Evolutionary conservation across 2,888 invertebrate genomes (phyloP).

Genomic region (Diarsia mendica): DNA sequence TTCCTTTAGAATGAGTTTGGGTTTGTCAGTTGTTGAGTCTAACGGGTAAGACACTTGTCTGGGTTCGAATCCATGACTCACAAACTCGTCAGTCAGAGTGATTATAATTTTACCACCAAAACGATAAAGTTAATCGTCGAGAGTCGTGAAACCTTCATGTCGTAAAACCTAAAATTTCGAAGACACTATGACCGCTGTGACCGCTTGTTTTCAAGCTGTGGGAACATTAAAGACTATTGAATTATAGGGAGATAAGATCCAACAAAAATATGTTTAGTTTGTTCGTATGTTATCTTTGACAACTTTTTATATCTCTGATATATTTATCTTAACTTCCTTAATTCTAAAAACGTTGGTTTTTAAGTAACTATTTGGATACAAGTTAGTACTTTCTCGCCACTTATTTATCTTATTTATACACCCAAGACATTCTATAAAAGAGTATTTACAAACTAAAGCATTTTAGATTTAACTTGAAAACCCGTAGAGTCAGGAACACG

Average conservation of each 20-base stretch:
- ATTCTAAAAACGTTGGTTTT: not conserved
- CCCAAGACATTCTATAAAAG: not conserved
- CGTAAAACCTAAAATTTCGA: not conserved
- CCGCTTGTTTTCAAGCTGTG: not conserved
- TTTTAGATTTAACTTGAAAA: slow-evolving; percentile 42
- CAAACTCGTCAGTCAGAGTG: not conserved
- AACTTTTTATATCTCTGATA: not conserved
- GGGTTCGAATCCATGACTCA: not conserved
- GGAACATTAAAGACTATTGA: not conserved
- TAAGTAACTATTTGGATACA: not conserved
- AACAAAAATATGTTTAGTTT: not conserved
- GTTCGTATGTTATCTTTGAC: not conserved
- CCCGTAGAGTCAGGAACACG: slow-evolving; percentile 41
- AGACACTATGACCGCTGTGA: not conserved
- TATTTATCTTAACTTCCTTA: not conserved
- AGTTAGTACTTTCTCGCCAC: not conserved
- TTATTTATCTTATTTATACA: not conserved
- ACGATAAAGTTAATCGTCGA: not conserved
- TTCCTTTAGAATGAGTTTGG: slow-evolving; percentile 12
- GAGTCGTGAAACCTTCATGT: not conserved
- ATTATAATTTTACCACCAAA: not conserved
- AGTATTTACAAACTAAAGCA: slow-evolving; percentile 23
- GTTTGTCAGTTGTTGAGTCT: not conserved
- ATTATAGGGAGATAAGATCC: not conserved
- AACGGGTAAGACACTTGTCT: not conserved